Evolutionary conservation across 2,888 invertebrate genomes (phyloP), one percentile per base, ranked within the genome.

Genomic region (Neria commutata): DNA sequence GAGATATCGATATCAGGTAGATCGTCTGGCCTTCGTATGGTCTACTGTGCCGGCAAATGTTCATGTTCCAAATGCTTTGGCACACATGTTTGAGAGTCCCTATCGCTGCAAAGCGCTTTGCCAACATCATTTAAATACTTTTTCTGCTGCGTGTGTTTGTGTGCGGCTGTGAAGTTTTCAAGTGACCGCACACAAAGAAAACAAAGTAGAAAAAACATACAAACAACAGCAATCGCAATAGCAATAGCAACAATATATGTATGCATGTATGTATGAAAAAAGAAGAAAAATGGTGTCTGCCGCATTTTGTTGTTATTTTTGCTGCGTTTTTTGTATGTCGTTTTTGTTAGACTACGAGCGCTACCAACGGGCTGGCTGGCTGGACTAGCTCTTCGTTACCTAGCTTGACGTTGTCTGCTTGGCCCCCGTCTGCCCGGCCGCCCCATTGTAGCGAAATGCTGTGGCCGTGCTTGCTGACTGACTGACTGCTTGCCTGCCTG

Each of bases 401-500:
- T 6, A 33, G 6, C 33, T 33, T 6, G 6, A 14, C 14, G 33
- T 14, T 6, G 8, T 33, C 33, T 6, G 33, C 14, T 14, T 33
- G 6, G 33, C 33, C 8, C 8, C 33, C 33, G 14, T 14, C 14
- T 14, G 33, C 33, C 8, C 14, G 8, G 33, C 6, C 33, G 33
- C 6, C 33, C 14, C 33, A 33, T 6, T 14, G 33, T 14, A 6
- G 33, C 33, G 33, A 33, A n/a, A n/a, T n/a, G n/a, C n/a, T n/a
- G n/a, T n/a, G n/a, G n/a, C n/a, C n/a, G n/a, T n/a, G n/a, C n/a
- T n/a, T n/a, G 37, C 37, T 8, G 37, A 11, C 37, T 8, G 6
- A 71, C 71, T 67, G 62, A 67, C 69, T 71, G 66, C 67, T 62
- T 70, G 71, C 66, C 68, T 69, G 70, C 63, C 63, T 49, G 60